These are phyloP conservation scores for Lingula anatina DNA, from an alignment of 2,888 invertebrate genomes.

Conservation along the genomic window DNA sequence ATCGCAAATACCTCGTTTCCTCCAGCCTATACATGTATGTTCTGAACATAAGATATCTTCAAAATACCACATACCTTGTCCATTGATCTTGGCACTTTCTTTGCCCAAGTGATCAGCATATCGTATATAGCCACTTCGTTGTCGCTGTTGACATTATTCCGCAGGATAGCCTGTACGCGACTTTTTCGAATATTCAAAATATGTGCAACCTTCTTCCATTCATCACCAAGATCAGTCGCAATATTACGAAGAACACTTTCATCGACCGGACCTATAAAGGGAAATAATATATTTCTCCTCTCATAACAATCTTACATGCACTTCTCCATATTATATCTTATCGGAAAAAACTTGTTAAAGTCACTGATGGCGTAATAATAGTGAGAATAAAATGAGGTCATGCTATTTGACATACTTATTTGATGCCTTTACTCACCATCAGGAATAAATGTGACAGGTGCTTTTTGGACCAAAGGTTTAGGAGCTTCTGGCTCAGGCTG, in stretches of 20 bases:
- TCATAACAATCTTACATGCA: too few species aligned
- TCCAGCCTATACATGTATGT: too few species aligned
- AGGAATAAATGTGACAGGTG: slow-evolving; percentile 22
- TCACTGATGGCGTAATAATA: background rate
- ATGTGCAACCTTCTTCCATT: slow-evolving; percentile 38
- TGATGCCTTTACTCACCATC: slow-evolving; percentile 19
- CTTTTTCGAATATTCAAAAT: slow-evolving; percentile 30
- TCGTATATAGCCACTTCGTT: slow-evolving; percentile 35
- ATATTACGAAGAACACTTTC: slow-evolving; percentile 29
- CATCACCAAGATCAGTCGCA: slow-evolving; percentile 36
- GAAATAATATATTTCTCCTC: too few species aligned
- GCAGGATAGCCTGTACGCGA: slow-evolving; percentile 42
- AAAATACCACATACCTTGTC: too few species aligned
- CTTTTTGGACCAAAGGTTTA: slow-evolving; percentile 26
- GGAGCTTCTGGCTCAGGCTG: slow-evolving; percentile 42
- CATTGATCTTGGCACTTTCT: slow-evolving; percentile 32
- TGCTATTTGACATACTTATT: too few species aligned
- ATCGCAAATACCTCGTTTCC: too few species aligned
- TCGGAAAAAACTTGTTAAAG: too few species aligned
- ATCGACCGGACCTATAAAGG: slow-evolving; percentile 27
- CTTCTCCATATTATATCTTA: too few species aligned
- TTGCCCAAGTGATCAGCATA: slow-evolving; percentile 45
- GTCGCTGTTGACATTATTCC: slow-evolving; percentile 35
- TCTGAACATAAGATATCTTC: too few species aligned
- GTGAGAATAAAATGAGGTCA: too few species aligned